A percentile compares a stretch with the other conserved stretches of the same genome.
These are phyloP conservation scores for Puntigrus tetrazona DNA, from an alignment of 2,113 vertebrate species.

Conservation along the genomic window DNA sequence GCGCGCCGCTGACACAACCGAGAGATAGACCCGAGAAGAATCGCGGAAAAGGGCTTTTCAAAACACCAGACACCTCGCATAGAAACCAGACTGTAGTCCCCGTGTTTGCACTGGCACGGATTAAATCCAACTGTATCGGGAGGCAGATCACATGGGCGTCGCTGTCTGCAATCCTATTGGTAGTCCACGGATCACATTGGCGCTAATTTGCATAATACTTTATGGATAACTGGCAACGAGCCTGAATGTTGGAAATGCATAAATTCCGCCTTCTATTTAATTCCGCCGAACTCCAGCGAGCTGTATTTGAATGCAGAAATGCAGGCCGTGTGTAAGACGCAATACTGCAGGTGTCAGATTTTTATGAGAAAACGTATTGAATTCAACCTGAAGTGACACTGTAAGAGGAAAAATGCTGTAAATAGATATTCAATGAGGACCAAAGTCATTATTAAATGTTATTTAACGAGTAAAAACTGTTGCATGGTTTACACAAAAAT, in stretches of 20 bases:
- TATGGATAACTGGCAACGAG: background rate
- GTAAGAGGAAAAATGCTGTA: background rate
- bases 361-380: background rate
- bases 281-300: background rate
- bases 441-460: background rate
- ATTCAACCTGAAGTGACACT: background rate
- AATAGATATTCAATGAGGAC: background rate
- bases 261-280: background rate
- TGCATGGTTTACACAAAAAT: background rate
- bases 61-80: background rate
- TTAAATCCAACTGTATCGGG: background rate
- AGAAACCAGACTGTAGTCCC: background rate
- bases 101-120: background rate
- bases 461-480: background rate
- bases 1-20: slow-evolving; percentile 26
- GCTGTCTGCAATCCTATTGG: background rate
- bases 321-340: background rate
- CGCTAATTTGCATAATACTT: slow-evolving; percentile 21
- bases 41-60: background rate
- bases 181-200: background rate
- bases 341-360: background rate
- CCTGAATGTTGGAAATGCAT: background rate
- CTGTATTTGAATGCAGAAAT: background rate
- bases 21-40: slow-evolving; percentile 29
- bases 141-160: slow-evolving; percentile 1